phyloP scores from a whole-genome alignment of 2,113 vertebrate genomes.

The Rostratula benghalensis region DNA sequence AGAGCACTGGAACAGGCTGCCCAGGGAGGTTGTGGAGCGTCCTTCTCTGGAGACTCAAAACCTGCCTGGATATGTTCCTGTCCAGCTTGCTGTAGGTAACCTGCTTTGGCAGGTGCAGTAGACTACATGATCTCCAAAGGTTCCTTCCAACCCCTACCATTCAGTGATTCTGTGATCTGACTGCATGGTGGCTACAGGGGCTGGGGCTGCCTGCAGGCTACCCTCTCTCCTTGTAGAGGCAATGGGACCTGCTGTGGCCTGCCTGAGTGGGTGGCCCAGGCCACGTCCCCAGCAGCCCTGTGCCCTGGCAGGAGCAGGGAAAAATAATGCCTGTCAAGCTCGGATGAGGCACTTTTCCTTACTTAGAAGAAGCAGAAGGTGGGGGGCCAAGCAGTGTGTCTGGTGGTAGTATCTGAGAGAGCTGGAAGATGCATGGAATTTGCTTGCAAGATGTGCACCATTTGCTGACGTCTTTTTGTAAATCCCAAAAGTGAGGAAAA shows the following conservation, averaged over 20 bases:
- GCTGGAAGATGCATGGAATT: background rate
- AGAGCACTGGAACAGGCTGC: background rate
- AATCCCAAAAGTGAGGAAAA: background rate
- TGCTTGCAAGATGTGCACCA: background rate
- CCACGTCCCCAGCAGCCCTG: background rate
- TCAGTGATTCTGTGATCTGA: background rate
- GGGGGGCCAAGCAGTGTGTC: background rate
- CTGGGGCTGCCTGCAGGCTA: background rate
- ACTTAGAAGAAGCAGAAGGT: background rate
- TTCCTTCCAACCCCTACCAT: background rate
- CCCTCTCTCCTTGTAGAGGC: background rate
- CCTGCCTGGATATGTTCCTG: background rate
- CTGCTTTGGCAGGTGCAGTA: background rate
- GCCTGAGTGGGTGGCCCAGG: background rate
- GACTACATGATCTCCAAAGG: background rate
- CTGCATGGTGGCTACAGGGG: too few species aligned
- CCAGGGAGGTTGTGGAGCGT: background rate
- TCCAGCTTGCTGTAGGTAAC: background rate
- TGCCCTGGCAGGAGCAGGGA: fast-evolving
- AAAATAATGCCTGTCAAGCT: background rate
- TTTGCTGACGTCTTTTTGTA: background rate
- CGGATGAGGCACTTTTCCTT: background rate
- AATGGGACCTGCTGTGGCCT: background rate
- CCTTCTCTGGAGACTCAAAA: background rate
- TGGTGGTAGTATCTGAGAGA: background rate